A percentile compares a stretch with the other conserved stretches of the same genome.
phyloP scores from a whole-genome alignment of 2,797 vertebrate genomes.

The Cygnus olor region DNA sequence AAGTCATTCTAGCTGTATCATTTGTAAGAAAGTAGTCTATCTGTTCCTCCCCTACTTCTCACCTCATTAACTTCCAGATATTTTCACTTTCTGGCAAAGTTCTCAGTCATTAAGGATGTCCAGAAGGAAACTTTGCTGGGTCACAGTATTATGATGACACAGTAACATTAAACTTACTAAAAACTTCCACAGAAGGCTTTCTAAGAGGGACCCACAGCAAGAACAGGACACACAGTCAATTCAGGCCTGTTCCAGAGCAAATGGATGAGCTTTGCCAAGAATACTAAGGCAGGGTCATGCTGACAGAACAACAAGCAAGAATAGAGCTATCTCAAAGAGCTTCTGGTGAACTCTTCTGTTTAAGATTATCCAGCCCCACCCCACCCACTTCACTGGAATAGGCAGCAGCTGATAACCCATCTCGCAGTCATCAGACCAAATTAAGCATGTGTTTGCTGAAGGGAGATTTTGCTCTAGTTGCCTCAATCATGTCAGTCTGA shows the following conservation, averaged over 20 bases:
- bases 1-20: neutral
- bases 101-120: neutral
- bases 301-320: neutral
- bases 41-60: neutral
- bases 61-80: neutral
- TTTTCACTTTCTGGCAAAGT: conserved; percentile 13
- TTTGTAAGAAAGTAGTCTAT: neutral
- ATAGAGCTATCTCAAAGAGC: neutral
- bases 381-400: neutral
- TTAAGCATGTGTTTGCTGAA: neutral
- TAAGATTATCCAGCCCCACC: neutral
- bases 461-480: neutral
- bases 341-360: neutral
- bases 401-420: neutral
- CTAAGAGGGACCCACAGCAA: neutral
- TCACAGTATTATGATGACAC: neutral
- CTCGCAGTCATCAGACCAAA: neutral
- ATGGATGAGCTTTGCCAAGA: neutral
- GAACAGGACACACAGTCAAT: neutral
- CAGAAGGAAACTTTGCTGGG: neutral
- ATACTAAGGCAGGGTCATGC: neutral
- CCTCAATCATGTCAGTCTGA: neutral
- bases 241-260: neutral
- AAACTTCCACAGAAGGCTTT: neutral
- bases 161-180: neutral